These are phyloP conservation scores for Centrocercus urophasianus DNA, from an alignment of 2,113 vertebrate genomes.

Conservation along the genomic window DNA sequence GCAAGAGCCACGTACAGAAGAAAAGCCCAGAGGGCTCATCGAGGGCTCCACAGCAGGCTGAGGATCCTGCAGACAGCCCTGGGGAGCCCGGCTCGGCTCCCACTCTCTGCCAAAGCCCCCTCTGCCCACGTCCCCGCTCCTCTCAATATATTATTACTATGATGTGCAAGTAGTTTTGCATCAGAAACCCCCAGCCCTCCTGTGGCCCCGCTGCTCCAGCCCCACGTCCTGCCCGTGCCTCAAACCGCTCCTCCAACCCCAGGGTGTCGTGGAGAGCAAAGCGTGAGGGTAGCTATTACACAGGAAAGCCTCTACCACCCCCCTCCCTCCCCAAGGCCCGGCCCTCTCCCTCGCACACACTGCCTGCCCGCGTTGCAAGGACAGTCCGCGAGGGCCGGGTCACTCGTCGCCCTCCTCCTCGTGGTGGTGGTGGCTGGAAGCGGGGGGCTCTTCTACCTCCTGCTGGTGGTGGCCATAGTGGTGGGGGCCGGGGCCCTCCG, in stretches of 20 bases:
- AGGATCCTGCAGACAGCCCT: background rate
- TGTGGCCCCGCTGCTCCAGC: constrained; percentile 37
- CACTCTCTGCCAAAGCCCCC: background rate
- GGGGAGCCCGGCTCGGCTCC: background rate
- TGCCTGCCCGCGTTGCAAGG: background rate
- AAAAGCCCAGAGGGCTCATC: background rate
- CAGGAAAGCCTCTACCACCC: constrained; percentile 35
- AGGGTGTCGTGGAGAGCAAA: background rate
- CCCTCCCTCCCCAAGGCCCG: constrained; percentile 58
- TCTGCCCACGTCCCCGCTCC: background rate
- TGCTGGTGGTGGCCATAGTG: constrained; percentile 57
- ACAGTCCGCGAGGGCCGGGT: background rate
- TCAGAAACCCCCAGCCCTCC: background rate
- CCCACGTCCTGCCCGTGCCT: background rate
- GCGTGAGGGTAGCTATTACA: constrained; percentile 20
- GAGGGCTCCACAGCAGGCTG: background rate
- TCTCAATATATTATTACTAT: constrained; percentile 78
- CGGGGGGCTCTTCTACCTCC: constrained; percentile 31
- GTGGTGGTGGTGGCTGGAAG: constrained; percentile 54
- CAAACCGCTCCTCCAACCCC: background rate
- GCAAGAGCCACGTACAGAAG: background rate
- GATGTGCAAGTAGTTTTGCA: constrained; percentile 66
- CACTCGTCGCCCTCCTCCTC: constrained; percentile 72
- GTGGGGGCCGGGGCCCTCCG: constrained; percentile 67
- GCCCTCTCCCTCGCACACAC: background rate